Evolutionary conservation across 1,140 invertebrate species (phyloP).

Genomic region (Muscidifurax raptorellus): DNA sequence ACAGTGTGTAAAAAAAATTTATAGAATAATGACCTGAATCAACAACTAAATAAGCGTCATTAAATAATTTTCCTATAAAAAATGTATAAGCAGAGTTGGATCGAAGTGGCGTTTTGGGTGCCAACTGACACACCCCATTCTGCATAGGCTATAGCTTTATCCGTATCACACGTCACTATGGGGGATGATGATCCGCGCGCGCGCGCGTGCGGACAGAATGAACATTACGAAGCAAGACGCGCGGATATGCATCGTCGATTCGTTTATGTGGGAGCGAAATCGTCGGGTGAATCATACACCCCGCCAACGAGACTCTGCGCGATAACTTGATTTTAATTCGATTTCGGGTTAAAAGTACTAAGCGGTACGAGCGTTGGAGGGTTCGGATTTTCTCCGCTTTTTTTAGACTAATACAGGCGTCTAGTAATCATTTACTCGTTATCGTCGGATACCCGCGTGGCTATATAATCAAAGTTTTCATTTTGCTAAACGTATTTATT

Average conservation of each 20-base stretch:
- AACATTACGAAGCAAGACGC: background rate
- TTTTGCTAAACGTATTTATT: too few relatives aligned
- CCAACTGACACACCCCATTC: slow-evolving; percentile 57
- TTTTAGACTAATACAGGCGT: background rate
- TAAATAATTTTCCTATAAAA: slow-evolving; percentile 70
- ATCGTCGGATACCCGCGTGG: too few relatives aligned
- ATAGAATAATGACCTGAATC: too few relatives aligned
- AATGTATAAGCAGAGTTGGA: slow-evolving; percentile 68
- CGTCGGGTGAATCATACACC: slow-evolving; percentile 65
- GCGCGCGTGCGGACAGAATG: too few relatives aligned
- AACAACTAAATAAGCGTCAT: slow-evolving; percentile 56
- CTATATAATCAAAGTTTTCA: too few relatives aligned
- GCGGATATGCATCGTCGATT: background rate
- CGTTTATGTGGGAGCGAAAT: slow-evolving; percentile 57
- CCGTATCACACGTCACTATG: background rate
- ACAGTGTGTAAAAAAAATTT: background rate
- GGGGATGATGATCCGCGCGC: background rate
- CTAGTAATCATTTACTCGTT: too few relatives aligned
- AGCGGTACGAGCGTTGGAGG: background rate
- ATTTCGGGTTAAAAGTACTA: slow-evolving; percentile 48
- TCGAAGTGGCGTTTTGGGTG: background rate
- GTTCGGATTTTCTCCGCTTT: background rate
- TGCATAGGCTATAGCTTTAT: background rate
- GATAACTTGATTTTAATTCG: slow-evolving; percentile 74
- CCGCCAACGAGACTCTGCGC: slow-evolving; percentile 34